phyloP scores from a whole-genome alignment of 2,113 vertebrate species.

The Neodontobutis hainanensis region DNA sequence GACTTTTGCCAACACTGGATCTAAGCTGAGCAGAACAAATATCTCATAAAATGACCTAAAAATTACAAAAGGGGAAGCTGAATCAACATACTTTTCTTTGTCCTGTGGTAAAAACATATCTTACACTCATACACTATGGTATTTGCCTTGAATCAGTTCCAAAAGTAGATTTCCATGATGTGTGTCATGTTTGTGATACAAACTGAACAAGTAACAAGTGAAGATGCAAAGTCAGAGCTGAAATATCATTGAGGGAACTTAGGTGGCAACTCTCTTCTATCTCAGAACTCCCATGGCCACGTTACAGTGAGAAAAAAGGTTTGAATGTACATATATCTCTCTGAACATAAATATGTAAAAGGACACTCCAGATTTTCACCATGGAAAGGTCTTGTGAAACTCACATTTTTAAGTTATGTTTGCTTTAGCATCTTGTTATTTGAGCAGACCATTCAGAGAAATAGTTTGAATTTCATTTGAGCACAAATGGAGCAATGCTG shows the following conservation, averaged over 20 bases:
- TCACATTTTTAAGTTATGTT: not conserved
- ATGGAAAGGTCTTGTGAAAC: too few relatives aligned
- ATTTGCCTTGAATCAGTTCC: constrained; percentile 43
- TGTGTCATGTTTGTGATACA: constrained; percentile 23
- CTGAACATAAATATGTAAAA: too few relatives aligned
- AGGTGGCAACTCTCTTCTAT: constrained; percentile 1
- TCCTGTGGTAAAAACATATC: constrained; percentile 59
- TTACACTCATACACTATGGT: constrained; percentile 44
- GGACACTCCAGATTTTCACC: not conserved
- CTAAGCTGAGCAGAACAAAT: constrained; percentile 39
- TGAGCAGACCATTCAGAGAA: constrained; percentile 3
- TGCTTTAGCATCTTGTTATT: constrained; percentile 4
- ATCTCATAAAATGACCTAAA: constrained; percentile 56
- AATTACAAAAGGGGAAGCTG: constrained; percentile 51
- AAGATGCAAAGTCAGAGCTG: constrained; percentile 53
- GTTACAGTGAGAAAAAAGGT: not conserved
- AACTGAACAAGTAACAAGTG: too few relatives aligned
- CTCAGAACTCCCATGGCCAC: not conserved
- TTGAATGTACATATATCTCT: not conserved
- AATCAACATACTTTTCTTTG: constrained; percentile 69
- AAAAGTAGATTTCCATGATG: constrained; percentile 59
- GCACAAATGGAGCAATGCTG: constrained; percentile 16
- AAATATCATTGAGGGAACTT: constrained; percentile 48
- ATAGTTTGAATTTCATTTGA: constrained; percentile 7
- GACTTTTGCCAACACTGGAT: constrained; percentile 42